Evolutionary conservation across 2,888 invertebrate genomes (phyloP).

Genomic region (Parnassius smintheus): DNA sequence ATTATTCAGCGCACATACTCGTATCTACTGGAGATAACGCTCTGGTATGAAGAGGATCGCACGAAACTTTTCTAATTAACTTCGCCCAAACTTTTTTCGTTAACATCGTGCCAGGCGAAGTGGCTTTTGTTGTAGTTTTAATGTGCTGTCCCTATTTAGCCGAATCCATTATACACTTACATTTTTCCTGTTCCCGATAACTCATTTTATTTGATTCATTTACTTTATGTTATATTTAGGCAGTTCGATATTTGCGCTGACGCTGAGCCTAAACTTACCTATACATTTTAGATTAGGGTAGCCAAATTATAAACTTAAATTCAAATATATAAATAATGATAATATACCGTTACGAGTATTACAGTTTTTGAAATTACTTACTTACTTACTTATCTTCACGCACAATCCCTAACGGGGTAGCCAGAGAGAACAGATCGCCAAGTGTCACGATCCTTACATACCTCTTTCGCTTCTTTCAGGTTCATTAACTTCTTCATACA

Average conservation of each 20-base stretch:
- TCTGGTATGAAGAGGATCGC: slow-evolving; percentile 31
- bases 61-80: slow-evolving; percentile 71
- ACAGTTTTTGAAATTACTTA: too few species aligned
- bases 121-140: slow-evolving; percentile 60
- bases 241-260: background rate
- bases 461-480: too few species aligned
- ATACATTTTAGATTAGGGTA: too few species aligned
- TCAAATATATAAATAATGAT: too few species aligned
- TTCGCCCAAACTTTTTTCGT: slow-evolving; percentile 61
- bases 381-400: too few species aligned
- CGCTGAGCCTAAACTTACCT: too few species aligned
- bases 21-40: slow-evolving; percentile 18
- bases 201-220: slow-evolving; percentile 26
- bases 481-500: too few species aligned
- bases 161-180: slow-evolving; percentile 10
- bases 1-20: slow-evolving; percentile 25
- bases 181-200: slow-evolving; percentile 23
- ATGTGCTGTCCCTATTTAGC: slow-evolving; percentile 41
- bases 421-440: too few species aligned
- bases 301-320: too few species aligned
- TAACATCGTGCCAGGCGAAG: slow-evolving; percentile 48
- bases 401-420: too few species aligned
- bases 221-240: slow-evolving; percentile 4
- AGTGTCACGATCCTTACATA: too few species aligned
- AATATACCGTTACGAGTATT: too few species aligned